Percentiles rank a stretch among this genome's conserved stretches.
phyloP scores from a whole-genome alignment of 2,113 vertebrate genomes.

The Channa maculata region DNA sequence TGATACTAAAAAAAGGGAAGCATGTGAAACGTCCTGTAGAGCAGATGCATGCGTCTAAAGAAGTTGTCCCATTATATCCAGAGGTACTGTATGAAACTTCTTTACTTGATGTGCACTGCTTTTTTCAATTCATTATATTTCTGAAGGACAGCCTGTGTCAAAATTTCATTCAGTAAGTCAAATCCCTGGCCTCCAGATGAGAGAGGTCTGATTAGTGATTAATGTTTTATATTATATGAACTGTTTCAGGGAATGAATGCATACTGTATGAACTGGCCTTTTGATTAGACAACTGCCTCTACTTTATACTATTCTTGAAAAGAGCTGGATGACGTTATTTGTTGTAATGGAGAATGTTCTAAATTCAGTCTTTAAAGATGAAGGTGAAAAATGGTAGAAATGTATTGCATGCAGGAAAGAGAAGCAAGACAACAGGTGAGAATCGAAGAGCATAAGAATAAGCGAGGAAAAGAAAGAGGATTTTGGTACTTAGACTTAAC shows the following conservation, averaged over 20 bases:
- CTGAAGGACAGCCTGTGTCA: conserved; percentile 20
- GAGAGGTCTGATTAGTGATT: conserved; percentile 3
- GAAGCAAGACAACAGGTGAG: background rate
- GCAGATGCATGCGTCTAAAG: no score
- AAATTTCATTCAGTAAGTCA: conserved; percentile 1
- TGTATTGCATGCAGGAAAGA: background rate
- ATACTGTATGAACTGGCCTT: background rate
- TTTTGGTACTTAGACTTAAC: conserved; percentile 30
- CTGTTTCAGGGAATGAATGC: background rate
- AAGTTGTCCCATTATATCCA: no score
- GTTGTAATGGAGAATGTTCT: background rate
- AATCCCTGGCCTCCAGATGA: background rate
- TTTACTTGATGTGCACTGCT: background rate
- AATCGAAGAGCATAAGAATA: conserved; percentile 8
- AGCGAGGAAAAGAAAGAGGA: background rate
- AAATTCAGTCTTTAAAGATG: background rate
- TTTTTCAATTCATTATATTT: background rate
- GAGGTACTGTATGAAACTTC: background rate
- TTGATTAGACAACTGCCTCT: conserved; percentile 4
- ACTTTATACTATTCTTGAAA: background rate
- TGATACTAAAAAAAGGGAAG: no score
- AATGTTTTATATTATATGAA: background rate
- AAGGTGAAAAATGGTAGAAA: background rate
- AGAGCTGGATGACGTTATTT: background rate
- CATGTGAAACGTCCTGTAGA: no score